These are phyloP conservation scores for Dallia pectoralis DNA, from an alignment of 2,797 vertebrate genomes.

Conservation along the genomic window DNA sequence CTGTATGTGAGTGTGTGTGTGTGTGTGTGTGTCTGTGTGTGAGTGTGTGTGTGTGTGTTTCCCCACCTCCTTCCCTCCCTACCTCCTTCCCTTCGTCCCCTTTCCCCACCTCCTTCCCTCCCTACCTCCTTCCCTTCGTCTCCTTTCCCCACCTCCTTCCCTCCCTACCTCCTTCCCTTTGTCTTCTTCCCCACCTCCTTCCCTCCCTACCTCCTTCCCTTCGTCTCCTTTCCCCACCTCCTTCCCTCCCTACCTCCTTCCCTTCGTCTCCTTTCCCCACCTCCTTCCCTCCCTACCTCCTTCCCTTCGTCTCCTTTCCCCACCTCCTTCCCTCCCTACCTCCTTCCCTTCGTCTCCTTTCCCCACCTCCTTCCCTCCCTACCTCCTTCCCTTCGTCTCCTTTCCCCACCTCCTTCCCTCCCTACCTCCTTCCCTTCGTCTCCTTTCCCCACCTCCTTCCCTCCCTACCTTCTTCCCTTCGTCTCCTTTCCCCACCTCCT, in stretches of 20 bases:
- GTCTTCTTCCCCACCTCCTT: background rate
- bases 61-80: too few species aligned
- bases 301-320: too few species aligned
- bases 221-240: background rate
- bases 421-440: background rate
- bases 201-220: background rate
- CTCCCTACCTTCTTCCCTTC: background rate
- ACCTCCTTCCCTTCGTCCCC: too few species aligned
- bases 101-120: too few species aligned
- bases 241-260: background rate
- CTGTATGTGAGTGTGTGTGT: too few species aligned
- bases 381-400: background rate
- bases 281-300: too few species aligned
- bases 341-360: background rate
- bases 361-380: background rate
- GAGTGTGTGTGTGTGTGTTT: too few species aligned
- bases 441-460: background rate
- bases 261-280: background rate
- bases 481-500: background rate
- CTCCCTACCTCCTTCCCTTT: background rate
- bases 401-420: too few species aligned
- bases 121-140: background rate
- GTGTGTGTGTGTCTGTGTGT: too few species aligned
- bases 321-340: background rate
- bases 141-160: background rate